A percentile compares a stretch with the other conserved stretches of the same genome.
These are phyloP conservation scores for Hippocampus mohnikei DNA, from an alignment of 2,113 vertebrate genomes.

Conservation along the genomic window DNA sequence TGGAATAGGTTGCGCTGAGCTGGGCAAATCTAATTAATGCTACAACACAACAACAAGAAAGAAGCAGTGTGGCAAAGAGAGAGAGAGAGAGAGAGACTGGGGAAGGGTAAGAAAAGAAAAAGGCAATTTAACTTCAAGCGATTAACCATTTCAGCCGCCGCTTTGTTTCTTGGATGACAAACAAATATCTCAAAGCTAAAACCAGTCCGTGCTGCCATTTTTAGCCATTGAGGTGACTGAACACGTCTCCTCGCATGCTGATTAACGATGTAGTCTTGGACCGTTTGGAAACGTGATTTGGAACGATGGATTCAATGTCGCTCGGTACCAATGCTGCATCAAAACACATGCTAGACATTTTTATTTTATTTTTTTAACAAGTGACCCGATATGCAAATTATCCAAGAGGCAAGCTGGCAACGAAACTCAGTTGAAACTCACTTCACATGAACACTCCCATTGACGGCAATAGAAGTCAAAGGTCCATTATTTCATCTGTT, in stretches of 20 bases:
- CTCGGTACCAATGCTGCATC: background rate
- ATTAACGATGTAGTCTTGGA: constrained; percentile 21
- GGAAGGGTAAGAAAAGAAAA: constrained; percentile 1
- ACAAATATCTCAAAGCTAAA: constrained; percentile 44
- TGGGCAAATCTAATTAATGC: constrained; percentile 69
- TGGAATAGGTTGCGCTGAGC: constrained; percentile 52
- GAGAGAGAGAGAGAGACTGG: constrained; percentile 18
- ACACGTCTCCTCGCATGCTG: constrained; percentile 13
- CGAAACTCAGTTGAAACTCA: no score
- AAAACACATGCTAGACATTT: background rate
- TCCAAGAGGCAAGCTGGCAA: no score
- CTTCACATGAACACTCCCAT: no score
- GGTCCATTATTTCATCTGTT: no score
- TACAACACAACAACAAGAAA: constrained; percentile 58
- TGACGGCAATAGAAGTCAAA: no score
- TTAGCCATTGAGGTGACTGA: constrained; percentile 37
- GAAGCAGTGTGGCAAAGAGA: constrained; percentile 46
- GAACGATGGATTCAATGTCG: background rate
- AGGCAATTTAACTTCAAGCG: constrained; percentile 52
- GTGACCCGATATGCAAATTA: background rate
- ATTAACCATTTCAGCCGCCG: constrained; percentile 48
- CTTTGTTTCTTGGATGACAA: constrained; percentile 41
- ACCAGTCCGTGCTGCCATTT: constrained; percentile 34
- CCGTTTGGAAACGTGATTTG: constrained; percentile 10
- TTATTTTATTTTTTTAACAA: no score